A percentile compares a stretch with the other conserved stretches of the same genome.
Conservation (phyloP, 1,140 invertebrate genomes). For the Lutraria rhynchaena region DNA sequence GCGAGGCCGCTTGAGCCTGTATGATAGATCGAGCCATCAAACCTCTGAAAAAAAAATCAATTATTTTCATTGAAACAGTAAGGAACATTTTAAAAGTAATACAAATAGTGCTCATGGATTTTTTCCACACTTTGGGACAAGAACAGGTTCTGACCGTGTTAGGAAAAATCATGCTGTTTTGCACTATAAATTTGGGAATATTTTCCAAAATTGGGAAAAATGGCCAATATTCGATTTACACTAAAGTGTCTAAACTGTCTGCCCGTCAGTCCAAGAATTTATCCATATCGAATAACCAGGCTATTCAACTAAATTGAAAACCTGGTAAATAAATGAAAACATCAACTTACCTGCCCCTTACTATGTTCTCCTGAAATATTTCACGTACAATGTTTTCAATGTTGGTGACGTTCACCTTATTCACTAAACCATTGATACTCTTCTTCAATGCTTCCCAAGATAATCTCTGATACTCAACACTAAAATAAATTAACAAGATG, state of each 20-base stretch:
- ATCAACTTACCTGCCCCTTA: constrained; percentile 89
- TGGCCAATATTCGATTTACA: no score
- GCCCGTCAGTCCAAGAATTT: no score
- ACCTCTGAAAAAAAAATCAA: constrained; percentile 84
- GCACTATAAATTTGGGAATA: no score
- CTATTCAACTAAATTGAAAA: no score
- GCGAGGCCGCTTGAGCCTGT: constrained; percentile 97
- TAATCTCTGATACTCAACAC: constrained; percentile 95
- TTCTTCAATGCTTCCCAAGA: constrained; percentile 99
- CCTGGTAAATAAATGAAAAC: not conserved
- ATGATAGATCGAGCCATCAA: constrained; percentile 95
- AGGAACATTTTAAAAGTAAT: no score
- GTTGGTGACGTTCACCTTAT: constrained; percentile 98
- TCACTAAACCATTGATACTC: constrained; percentile 99
- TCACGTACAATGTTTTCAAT: constrained; percentile 96
- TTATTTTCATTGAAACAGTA: not conserved
- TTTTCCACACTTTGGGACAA: no score
- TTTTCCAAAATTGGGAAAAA: no score
- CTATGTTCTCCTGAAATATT: constrained; percentile 96
- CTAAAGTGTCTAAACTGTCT: no score
- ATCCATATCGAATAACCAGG: no score
- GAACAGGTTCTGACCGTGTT: no score
- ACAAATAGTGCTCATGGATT: no score
- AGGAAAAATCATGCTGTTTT: no score
- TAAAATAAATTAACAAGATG: constrained; percentile 81